Percentiles rank a stretch among this genome's conserved stretches.
Conservation (phyloP, 2,113 vertebrate species). For the Aphyosemion australe region DNA sequence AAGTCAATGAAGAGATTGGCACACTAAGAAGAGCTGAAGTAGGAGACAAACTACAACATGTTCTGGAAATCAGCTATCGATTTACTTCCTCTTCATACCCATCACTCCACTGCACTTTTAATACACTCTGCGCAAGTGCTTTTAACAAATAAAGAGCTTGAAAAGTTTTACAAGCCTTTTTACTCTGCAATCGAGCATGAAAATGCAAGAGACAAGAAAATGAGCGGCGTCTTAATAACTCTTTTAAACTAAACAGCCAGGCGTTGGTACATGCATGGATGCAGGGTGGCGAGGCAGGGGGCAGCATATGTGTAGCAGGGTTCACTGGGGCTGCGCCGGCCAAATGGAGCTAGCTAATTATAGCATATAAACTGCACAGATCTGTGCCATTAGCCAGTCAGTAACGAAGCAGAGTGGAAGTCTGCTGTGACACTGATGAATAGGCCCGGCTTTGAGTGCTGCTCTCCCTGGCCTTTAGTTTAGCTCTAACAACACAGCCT, state of each 20-base stretch:
- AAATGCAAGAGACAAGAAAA: conserved; percentile 22
- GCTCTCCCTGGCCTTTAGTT: conserved; percentile 58
- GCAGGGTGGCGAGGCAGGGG: conserved; percentile 35
- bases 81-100: neutral
- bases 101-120: conserved; percentile 21
- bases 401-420: conserved; percentile 68
- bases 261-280: conserved; percentile 3
- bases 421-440: conserved; percentile 72
- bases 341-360: conserved; percentile 72
- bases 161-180: conserved; percentile 54
- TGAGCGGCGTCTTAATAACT: conserved; percentile 46
- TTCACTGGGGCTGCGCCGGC: conserved; percentile 33
- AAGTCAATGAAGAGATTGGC: conserved; percentile 18
- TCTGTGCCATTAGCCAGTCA: conserved; percentile 73
- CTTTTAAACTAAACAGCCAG: conserved; percentile 29
- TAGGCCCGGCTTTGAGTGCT: conserved; percentile 45
- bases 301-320: conserved; percentile 40
- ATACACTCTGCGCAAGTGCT: neutral
- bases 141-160: conserved; percentile 35
- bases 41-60: neutral
- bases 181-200: conserved; percentile 34
- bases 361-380: conserved; percentile 75
- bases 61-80: conserved; percentile 21
- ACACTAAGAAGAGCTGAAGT: neutral
- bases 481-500: conserved; percentile 45